These are phyloP conservation scores for Sthenelais limicola DNA, from an alignment of 2,888 invertebrate genomes.

Conservation along the genomic window DNA sequence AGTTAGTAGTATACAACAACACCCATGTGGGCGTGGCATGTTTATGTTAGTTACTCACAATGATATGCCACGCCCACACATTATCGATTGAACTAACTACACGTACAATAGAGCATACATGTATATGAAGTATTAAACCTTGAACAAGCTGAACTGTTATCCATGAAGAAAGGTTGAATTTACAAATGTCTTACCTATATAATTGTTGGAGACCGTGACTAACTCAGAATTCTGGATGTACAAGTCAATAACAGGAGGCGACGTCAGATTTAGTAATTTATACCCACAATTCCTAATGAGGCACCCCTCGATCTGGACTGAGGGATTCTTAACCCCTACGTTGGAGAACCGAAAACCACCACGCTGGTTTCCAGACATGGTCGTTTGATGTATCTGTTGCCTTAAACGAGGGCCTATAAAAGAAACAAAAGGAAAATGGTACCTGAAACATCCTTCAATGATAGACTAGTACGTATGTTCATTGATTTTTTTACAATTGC, in stretches of 20 bases:
- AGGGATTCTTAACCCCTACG: constrained; percentile 94
- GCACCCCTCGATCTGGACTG: constrained; percentile 86
- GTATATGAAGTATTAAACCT: not conserved
- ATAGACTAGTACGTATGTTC: not conserved
- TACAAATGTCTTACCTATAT: constrained; percentile 55
- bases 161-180: no score
- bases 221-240: constrained; percentile 95
- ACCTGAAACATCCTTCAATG: not conserved
- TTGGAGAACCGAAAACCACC: constrained; percentile 91
- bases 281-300: constrained; percentile 89
- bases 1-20: no score
- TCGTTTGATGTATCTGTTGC: constrained; percentile 89
- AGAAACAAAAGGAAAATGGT: not conserved
- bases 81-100: not conserved
- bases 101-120: not conserved
- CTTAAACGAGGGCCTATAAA: constrained; percentile 87
- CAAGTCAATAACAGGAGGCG: constrained; percentile 84
- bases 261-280: constrained; percentile 92
- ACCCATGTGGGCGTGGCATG: no score
- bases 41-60: not conserved
- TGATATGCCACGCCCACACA: not conserved
- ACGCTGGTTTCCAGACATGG: constrained; percentile 85
- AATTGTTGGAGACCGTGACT: constrained; percentile 67
- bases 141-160: no score
- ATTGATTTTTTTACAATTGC: no score